Percentiles rank a stretch among this genome's conserved stretches.
These are phyloP conservation scores for Leuciscus waleckii DNA, from an alignment of 2,797 vertebrate species.

Conservation along the genomic window DNA sequence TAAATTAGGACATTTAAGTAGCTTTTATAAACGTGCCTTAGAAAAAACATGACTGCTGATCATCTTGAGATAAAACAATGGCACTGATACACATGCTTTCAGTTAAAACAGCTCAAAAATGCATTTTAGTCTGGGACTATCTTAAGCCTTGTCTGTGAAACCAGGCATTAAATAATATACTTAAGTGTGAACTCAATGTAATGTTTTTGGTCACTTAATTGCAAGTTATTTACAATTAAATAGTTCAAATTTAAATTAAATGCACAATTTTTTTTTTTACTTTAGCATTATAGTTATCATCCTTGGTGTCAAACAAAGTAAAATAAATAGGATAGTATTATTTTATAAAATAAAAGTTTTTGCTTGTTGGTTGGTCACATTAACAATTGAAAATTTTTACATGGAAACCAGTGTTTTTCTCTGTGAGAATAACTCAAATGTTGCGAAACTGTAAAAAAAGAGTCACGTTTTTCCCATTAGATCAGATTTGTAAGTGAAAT, in stretches of 20 bases:
- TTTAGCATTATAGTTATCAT: too few species aligned
- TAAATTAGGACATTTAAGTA: too few species aligned
- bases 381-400: background rate
- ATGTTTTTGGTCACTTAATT: background rate
- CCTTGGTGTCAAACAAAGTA: background rate
- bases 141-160: too few species aligned
- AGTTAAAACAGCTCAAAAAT: too few species aligned
- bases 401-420: background rate
- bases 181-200: background rate
- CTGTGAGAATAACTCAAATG: background rate
- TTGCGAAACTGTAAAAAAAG: background rate
- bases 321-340: background rate
- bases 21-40: too few species aligned
- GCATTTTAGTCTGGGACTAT: too few species aligned
- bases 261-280: too few species aligned
- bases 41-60: too few species aligned
- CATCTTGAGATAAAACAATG: too few species aligned
- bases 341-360: too few species aligned
- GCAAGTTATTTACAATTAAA: background rate
- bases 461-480: background rate
- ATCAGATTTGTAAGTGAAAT: conserved; percentile 10
- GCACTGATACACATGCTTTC: too few species aligned
- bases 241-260: background rate
- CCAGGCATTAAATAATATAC: too few species aligned
- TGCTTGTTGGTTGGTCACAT: background rate